These are phyloP conservation scores for Karalla daura DNA, from an alignment of 2,797 vertebrate genomes.

Conservation along the genomic window DNA sequence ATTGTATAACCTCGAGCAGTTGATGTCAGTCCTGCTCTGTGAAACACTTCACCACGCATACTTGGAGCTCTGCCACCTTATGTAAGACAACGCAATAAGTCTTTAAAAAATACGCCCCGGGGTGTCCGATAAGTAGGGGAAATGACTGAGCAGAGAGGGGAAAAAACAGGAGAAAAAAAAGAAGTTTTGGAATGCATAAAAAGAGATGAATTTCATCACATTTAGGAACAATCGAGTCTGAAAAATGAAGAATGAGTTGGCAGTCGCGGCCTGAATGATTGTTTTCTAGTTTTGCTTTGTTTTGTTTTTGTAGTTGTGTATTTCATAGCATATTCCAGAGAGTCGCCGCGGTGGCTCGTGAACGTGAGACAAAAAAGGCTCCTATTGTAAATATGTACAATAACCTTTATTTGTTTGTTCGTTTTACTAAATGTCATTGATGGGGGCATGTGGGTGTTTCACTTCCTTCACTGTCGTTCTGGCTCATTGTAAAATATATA, in stretches of 20 bases:
- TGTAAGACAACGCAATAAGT: conserved; percentile 29
- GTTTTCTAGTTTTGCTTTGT: conserved; percentile 55
- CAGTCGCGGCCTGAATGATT: conserved; percentile 59
- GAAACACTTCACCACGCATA: conserved; percentile 40
- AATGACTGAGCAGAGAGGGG: conserved; percentile 14
- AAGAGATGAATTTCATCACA: conserved; percentile 43
- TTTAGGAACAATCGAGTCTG: conserved; percentile 63
- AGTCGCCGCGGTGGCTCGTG: conserved; percentile 58
- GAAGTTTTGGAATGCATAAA: conserved; percentile 40
- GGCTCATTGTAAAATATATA: conserved; percentile 38
- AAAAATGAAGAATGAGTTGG: conserved; percentile 48
- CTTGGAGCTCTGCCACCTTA: conserved; percentile 42
- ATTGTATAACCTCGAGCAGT: conserved; percentile 36
- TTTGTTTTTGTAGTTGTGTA: conserved; percentile 59
- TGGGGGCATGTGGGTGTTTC: conserved; percentile 48
- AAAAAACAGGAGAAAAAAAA: conserved; percentile 16
- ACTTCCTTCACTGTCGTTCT: conserved; percentile 56
- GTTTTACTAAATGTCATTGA: conserved; percentile 56
- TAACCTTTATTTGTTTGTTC: conserved; percentile 56
- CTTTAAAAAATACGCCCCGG: neutral
- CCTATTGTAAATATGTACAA: conserved; percentile 84
- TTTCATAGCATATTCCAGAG: conserved; percentile 52
- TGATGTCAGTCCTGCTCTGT: conserved; percentile 35
- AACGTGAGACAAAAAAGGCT: conserved; percentile 59
- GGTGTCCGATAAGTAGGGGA: conserved; percentile 22